Evolutionary conservation across 2,797 vertebrate species (phyloP).

Genomic region (Pseudochaenichthys georgianus): DNA sequence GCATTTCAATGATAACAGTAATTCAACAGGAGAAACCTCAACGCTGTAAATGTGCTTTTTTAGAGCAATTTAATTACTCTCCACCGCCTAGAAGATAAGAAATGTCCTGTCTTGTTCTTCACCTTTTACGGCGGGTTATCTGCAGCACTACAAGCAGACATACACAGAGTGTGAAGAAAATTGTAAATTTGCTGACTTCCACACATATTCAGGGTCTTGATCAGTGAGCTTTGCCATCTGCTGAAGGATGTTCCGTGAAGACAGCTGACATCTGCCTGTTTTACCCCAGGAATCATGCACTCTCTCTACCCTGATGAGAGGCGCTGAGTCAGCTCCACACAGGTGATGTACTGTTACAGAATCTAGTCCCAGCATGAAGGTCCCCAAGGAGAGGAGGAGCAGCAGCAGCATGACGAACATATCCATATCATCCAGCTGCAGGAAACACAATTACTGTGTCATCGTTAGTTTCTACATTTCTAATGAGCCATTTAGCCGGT

Average conservation of each 20-base stretch:
- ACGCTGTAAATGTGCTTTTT: constrained; percentile 1
- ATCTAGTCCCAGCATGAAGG: constrained; percentile 29
- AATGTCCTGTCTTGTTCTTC: constrained; percentile 8
- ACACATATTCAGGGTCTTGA: constrained; percentile 69
- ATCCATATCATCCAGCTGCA: not conserved
- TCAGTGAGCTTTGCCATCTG: constrained; percentile 70
- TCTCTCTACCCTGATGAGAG: constrained; percentile 56
- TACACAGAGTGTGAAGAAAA: constrained; percentile 10
- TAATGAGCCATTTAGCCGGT: not conserved
- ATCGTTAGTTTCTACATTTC: not conserved
- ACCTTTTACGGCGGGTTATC: constrained; percentile 20
- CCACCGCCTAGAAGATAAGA: constrained; percentile 14
- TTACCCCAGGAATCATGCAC: constrained; percentile 51
- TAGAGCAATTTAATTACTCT: constrained; percentile 12
- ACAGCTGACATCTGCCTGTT: constrained; percentile 69
- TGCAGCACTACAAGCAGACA: constrained; percentile 4
- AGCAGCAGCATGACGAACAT: not conserved
- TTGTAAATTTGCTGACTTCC: constrained; percentile 65
- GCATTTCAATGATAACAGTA: not conserved
- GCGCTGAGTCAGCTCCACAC: constrained; percentile 65
- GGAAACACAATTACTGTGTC: not conserved
- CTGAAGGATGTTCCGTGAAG: constrained; percentile 59
- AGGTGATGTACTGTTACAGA: constrained; percentile 28
- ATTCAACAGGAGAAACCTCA: constrained; percentile 12
- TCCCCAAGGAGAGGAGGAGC: constrained; percentile 23